Percentiles rank a stretch among this genome's conserved stretches.
These are phyloP conservation scores for Volucella inanis DNA, from an alignment of 2,888 invertebrate species.

Conservation along the genomic window DNA sequence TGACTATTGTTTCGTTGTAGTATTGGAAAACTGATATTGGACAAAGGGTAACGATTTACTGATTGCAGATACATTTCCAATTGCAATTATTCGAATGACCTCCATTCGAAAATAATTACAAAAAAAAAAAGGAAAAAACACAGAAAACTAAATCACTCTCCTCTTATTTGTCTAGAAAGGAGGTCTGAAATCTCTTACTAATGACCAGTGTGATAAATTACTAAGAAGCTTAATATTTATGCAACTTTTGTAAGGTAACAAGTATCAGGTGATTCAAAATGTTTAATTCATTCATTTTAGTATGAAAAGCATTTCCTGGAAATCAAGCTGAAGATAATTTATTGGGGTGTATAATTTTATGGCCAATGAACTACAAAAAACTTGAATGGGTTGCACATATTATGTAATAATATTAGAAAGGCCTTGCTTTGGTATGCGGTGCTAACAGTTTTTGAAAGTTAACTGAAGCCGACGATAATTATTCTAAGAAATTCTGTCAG, in stretches of 20 bases:
- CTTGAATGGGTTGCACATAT: no score
- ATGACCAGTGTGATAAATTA: background rate
- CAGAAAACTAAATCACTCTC: constrained; percentile 37
- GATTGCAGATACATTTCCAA: constrained; percentile 57
- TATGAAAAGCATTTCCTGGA: no score
- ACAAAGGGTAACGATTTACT: constrained; percentile 72
- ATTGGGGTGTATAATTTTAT: no score
- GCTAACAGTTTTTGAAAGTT: no score
- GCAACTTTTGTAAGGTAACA: background rate
- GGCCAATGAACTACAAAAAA: no score
- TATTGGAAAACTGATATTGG: constrained; percentile 47
- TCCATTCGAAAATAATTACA: constrained; percentile 34
- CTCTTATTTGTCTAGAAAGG: background rate
- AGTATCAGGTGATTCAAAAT: background rate
- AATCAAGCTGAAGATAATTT: no score
- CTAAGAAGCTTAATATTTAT: constrained; percentile 10
- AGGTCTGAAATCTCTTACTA: constrained; percentile 28
- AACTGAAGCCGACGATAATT: no score
- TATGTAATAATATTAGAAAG: no score
- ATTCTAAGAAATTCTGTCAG: no score
- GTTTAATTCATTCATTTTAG: no score
- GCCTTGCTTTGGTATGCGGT: no score
- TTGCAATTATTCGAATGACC: constrained; percentile 59
- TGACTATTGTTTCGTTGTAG: constrained; percentile 12
- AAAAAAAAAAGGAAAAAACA: no score